Percentiles rank a stretch among this genome's conserved stretches.
Evolutionary conservation across 2,113 vertebrate genomes (phyloP).

Genomic region (Pelusios castaneus): DNA sequence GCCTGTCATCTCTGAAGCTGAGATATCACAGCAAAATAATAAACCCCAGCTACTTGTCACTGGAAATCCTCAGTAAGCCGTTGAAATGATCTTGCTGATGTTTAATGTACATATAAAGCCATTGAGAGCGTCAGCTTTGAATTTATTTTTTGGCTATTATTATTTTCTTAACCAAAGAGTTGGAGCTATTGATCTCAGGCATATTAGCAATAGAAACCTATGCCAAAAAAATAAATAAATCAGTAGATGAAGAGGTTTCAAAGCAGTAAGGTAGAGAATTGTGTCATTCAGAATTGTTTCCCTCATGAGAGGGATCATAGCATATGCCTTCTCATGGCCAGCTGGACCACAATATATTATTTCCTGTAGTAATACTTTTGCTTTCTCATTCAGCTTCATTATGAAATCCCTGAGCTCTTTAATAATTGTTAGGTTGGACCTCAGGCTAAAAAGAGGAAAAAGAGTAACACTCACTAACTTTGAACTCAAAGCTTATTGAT

Average conservation of each 20-base stretch:
- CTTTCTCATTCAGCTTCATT: constrained; percentile 2
- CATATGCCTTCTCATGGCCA: background rate
- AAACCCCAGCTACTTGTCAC: background rate
- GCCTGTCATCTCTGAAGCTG: background rate
- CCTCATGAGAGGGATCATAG: background rate
- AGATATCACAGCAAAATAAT: background rate
- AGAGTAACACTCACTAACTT: background rate
- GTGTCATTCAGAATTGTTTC: background rate
- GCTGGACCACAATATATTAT: background rate
- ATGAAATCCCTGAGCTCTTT: constrained; percentile 1
- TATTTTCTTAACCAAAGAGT: background rate
- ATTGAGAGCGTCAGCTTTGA: background rate
- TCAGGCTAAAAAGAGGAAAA: background rate
- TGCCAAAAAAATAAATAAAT: background rate
- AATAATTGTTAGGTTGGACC: background rate
- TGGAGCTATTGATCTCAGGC: background rate
- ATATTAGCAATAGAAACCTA: background rate
- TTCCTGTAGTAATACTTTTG: background rate
- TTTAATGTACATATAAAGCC: background rate
- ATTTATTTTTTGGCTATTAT: background rate
- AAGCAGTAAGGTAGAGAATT: background rate
- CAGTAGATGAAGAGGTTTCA: background rate
- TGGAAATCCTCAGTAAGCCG: background rate
- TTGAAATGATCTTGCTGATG: background rate
- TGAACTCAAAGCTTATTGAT: constrained; percentile 10